Evolutionary conservation across 2,888 invertebrate species (phyloP).

Genomic region (Agriotes lineatus): DNA sequence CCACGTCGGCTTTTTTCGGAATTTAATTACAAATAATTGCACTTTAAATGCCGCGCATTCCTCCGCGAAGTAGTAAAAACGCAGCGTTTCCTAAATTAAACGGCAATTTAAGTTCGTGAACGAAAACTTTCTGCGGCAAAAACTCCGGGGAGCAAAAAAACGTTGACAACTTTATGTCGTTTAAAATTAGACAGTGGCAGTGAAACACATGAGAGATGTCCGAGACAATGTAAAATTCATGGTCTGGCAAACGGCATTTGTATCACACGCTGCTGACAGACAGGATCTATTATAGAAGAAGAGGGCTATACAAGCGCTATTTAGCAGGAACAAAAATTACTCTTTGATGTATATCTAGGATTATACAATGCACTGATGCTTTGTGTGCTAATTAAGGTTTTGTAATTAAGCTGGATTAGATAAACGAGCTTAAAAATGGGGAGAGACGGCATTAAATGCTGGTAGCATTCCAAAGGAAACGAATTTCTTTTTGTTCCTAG

Average conservation of each 20-base stretch:
- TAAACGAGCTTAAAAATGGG: slow-evolving; percentile 18
- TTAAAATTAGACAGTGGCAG: slow-evolving; percentile 22
- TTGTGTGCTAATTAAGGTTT: slow-evolving; percentile 27
- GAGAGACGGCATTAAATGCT: slow-evolving; percentile 1
- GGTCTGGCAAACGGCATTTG: slow-evolving; percentile 31
- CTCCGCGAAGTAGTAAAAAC: slow-evolving; percentile 17
- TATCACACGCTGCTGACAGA: slow-evolving; percentile 28
- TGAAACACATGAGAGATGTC: slow-evolving; percentile 21
- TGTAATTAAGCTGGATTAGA: slow-evolving; percentile 23
- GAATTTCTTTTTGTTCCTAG: no score
- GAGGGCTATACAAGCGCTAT: slow-evolving; percentile 6
- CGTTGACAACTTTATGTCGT: slow-evolving; percentile 32
- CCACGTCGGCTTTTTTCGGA: slow-evolving; percentile 23
- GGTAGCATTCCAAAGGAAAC: no score
- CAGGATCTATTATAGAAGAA: slow-evolving; percentile 21
- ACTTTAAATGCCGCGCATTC: slow-evolving; percentile 32
- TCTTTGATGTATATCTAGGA: slow-evolving; percentile 18
- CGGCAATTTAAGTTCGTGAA: slow-evolving; percentile 20
- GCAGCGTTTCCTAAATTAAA: slow-evolving; percentile 25
- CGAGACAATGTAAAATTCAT: slow-evolving; percentile 31
- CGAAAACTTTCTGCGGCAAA: slow-evolving; percentile 8
- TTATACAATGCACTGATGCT: slow-evolving; percentile 14
- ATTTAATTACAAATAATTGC: slow-evolving; percentile 34
- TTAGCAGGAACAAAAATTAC: slow-evolving; percentile 24
- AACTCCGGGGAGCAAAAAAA: slow-evolving; percentile 11